These are phyloP conservation scores for Eira barbara DNA, from an alignment of 2,113 vertebrate genomes.

Conservation along the genomic window DNA sequence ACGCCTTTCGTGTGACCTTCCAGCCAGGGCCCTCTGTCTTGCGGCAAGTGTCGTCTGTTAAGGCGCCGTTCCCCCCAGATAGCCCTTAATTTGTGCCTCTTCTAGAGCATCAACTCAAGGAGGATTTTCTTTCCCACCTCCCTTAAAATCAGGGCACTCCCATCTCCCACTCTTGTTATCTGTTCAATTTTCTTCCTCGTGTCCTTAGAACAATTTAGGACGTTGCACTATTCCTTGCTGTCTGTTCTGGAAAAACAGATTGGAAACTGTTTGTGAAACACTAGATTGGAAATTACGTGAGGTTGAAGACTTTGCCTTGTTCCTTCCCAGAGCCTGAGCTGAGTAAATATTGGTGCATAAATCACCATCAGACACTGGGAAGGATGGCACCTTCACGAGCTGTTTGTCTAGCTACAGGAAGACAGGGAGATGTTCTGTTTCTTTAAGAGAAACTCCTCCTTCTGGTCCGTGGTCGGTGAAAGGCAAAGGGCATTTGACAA, in stretches of 20 bases:
- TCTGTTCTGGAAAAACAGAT: not conserved
- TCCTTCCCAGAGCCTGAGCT: not conserved
- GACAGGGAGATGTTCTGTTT: not conserved
- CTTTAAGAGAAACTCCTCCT: not conserved
- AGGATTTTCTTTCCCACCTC: not conserved
- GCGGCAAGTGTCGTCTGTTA: not conserved
- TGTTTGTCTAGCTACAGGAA: not conserved
- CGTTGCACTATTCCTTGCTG: not conserved
- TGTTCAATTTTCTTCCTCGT: not conserved
- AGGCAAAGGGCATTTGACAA: not conserved
- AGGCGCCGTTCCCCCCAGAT: not conserved
- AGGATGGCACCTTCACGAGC: not conserved
- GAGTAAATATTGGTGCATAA: not conserved
- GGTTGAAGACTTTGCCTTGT: not conserved
- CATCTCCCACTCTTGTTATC: not conserved
- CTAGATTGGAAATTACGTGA: conserved; percentile 23
- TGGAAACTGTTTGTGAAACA: not conserved
- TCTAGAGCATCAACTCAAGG: not conserved
- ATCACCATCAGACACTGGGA: not conserved
- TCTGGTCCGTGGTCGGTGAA: not conserved
- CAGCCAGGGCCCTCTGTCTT: not conserved
- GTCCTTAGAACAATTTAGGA: not conserved
- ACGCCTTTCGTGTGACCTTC: not conserved
- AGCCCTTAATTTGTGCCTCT: not conserved
- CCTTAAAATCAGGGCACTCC: not conserved